These are phyloP conservation scores for Amblyjoppa proteus DNA, from an alignment of 2,888 invertebrate genomes.

Conservation along the genomic window DNA sequence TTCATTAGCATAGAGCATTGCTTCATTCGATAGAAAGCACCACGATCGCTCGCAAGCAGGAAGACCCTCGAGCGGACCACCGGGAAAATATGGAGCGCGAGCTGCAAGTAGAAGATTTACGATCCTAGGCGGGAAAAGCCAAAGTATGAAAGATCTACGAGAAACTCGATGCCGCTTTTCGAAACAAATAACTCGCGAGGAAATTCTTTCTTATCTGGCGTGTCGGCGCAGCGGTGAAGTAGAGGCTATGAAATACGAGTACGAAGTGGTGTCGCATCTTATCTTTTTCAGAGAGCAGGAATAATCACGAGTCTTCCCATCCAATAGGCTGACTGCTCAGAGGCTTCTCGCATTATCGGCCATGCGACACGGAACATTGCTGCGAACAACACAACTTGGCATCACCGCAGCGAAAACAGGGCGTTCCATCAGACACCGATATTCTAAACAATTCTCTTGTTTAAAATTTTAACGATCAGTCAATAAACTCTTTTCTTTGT, in stretches of 20 bases:
- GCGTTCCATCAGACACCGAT: background rate
- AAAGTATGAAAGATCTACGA: constrained; percentile 32
- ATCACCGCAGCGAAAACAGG: constrained; percentile 13
- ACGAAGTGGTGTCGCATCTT: constrained; percentile 1
- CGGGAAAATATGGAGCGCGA: constrained; percentile 77
- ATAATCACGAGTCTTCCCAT: constrained; percentile 13
- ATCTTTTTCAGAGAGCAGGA: constrained; percentile 3
- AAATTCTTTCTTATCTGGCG: constrained; percentile 25
- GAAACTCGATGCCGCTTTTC: constrained; percentile 31
- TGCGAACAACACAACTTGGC: constrained; percentile 21
- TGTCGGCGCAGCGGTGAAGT: constrained; percentile 11
- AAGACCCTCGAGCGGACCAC: constrained; percentile 48
- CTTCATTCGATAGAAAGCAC: constrained; percentile 33
- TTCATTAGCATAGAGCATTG: constrained; percentile 62
- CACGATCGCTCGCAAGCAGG: constrained; percentile 11
- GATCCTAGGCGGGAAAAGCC: constrained; percentile 48
- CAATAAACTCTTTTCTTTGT: too few species aligned
- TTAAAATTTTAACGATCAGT: too few species aligned
- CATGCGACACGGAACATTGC: constrained; percentile 30
- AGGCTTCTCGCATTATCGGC: constrained; percentile 29
- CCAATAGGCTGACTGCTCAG: background rate
- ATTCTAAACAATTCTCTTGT: too few species aligned
- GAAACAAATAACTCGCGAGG: constrained; percentile 15
- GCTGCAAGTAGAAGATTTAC: constrained; percentile 76
- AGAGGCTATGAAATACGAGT: constrained; percentile 14